Evolutionary conservation across 1,140 invertebrate species (phyloP).

Genomic region (Heliconius himera): DNA sequence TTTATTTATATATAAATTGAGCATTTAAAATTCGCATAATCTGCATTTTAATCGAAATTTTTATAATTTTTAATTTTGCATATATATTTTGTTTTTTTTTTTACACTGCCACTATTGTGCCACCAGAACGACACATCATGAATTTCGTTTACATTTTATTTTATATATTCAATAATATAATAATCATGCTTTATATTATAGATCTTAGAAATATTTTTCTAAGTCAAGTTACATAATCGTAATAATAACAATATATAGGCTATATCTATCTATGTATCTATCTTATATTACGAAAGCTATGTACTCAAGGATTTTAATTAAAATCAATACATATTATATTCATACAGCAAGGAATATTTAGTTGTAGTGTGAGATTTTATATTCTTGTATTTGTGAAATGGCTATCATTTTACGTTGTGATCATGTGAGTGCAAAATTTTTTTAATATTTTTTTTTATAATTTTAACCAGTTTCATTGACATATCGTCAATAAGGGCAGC

Average conservation of each 20-base stretch:
- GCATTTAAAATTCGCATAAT: conserved; percentile 21
- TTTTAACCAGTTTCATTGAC: conserved; percentile 72
- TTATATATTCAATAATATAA: background rate
- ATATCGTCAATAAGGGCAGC: conserved; percentile 72
- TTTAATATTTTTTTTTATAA: conserved; percentile 52
- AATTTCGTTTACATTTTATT: background rate
- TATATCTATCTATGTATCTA: background rate
- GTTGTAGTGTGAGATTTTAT: conserved; percentile 58
- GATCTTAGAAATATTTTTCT: conserved; percentile 14
- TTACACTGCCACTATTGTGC: conserved; percentile 36
- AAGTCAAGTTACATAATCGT: conserved; percentile 12
- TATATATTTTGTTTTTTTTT: conserved; percentile 35
- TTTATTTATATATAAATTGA: conserved; percentile 17
- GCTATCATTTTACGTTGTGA: conserved; percentile 80
- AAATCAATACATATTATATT: conserved; percentile 28
- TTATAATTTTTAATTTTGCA: conserved; percentile 2
- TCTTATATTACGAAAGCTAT: background rate
- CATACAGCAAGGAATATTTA: conserved; percentile 39
- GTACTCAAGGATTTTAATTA: background rate
- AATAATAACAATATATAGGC: conserved; percentile 13
- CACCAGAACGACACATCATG: background rate
- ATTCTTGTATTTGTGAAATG: conserved; percentile 80
- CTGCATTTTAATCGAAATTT: background rate
- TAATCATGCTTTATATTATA: conserved; percentile 14
- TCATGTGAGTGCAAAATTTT: conserved; percentile 80